Evolutionary conservation across 2,888 invertebrate species (phyloP).

Genomic region (Biston stratarius): DNA sequence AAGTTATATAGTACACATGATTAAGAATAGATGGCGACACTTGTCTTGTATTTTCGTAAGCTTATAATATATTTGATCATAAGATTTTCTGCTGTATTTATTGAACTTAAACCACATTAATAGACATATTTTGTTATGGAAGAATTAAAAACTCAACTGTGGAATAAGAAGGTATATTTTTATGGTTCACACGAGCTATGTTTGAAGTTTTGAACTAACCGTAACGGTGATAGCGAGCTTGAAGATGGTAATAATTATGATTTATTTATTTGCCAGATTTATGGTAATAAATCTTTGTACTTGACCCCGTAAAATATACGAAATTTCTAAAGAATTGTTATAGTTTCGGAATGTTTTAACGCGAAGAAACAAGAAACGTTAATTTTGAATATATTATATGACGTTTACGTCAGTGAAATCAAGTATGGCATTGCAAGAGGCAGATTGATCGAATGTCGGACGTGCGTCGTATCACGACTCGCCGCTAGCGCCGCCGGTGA

Average conservation of each 20-base stretch:
- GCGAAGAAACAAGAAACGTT: background rate
- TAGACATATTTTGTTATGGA: too few species aligned
- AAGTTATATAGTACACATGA: background rate
- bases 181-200: background rate
- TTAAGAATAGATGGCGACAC: slow-evolving; percentile 9
- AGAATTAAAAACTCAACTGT: too few species aligned
- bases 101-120: too few species aligned
- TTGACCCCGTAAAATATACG: too few species aligned
- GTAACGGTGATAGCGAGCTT: background rate
- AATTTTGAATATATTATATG: slow-evolving; percentile 8
- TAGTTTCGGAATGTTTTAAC: too few species aligned
- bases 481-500: slow-evolving; percentile 47
- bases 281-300: too few species aligned
- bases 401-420: slow-evolving; percentile 18
- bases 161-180: too few species aligned
- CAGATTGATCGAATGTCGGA: slow-evolving; percentile 51
- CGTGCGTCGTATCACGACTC: slow-evolving; percentile 68
- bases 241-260: background rate
- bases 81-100: background rate
- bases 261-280: too few species aligned
- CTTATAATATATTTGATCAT: background rate
- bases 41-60: background rate
- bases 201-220: too few species aligned
- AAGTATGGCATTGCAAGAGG: slow-evolving; percentile 38
- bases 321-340: too few species aligned